Evolutionary conservation across 2,113 vertebrate genomes (phyloP).

Genomic region (Noctilio leporinus): DNA sequence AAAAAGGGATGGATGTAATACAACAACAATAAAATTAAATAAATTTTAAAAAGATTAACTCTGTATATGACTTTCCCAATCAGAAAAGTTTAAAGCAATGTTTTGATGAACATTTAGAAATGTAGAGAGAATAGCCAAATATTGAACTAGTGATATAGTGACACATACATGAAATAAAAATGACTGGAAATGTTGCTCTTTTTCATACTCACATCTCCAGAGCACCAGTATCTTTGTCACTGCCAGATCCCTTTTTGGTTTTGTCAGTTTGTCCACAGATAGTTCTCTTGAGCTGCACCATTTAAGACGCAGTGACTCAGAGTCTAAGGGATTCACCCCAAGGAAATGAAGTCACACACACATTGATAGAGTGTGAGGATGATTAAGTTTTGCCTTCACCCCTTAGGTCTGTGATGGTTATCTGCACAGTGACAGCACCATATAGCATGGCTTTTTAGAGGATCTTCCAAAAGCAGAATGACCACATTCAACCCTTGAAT

Average conservation of each 20-base stretch:
- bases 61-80: neutral
- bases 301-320: too few species aligned
- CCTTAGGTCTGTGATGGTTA: too few species aligned
- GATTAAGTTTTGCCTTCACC: neutral
- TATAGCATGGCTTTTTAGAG: neutral
- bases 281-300: neutral
- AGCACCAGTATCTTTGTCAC: neutral
- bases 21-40: too few species aligned
- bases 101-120: neutral
- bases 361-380: rapidly evolving
- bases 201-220: neutral
- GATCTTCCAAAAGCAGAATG: neutral
- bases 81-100: neutral
- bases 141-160: neutral
- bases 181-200: neutral
- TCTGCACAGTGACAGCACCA: neutral
- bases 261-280: neutral
- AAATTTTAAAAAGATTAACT: neutral
- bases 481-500: neutral
- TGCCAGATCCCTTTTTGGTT: neutral
- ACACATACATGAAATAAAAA: neutral
- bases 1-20: too few species aligned
- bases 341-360: neutral
- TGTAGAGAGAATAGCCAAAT: neutral
- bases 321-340: too few species aligned